Base-by-base conservation (phyloP, 2,888 invertebrate species). In the Linnaemya vulpina region DNA sequence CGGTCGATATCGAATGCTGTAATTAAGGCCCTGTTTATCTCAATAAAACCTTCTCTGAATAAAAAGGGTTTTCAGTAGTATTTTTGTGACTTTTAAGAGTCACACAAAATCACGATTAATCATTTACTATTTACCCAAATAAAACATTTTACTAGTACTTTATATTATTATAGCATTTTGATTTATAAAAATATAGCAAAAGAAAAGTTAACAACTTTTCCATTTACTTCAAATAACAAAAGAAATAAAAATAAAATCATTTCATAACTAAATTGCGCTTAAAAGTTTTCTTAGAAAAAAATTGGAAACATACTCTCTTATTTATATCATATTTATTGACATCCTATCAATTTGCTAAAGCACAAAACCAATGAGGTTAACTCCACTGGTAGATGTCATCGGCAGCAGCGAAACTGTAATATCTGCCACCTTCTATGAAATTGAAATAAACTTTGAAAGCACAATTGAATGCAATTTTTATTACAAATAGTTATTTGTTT, bases 381-480 rank as follows among this genome's bases (percentile, higher is more conserved):
- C 51, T 68, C 46, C 68, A 51, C n/a, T 43, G 17, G 9, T 25
- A 65, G 22, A 35, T 17, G 62, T 49, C 68, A 78, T 46, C 65
- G 30, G 40, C 51, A 60, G 22, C 22, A 51, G 22, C 20, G 40
- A 13, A 43, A n/a, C 11, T 51, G 13, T 30, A 10, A 51, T 17
- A 20, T 62, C 35, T 51, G 20, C 20, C 70, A 67, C 46, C 73
- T 80, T 73, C 73, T 65, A 35, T 49, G 17, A 51, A 67, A 74
- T 40, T 74, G 67, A 77, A 71, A 76, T 76, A 65, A 53, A 51
- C 65, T 58, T 82, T 25, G 65, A 71, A 70, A 55, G 49, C 65
- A 38, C 79, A 63, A 82, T 63, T 71, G 82, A 82, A 76, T 71
- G 82, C 76, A 82, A 71, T 76, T 77, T 82, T 58, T 82, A 76